Evolutionary conservation across 2,797 vertebrate genomes (phyloP).

Genomic region (Sandelia bainsii): DNA sequence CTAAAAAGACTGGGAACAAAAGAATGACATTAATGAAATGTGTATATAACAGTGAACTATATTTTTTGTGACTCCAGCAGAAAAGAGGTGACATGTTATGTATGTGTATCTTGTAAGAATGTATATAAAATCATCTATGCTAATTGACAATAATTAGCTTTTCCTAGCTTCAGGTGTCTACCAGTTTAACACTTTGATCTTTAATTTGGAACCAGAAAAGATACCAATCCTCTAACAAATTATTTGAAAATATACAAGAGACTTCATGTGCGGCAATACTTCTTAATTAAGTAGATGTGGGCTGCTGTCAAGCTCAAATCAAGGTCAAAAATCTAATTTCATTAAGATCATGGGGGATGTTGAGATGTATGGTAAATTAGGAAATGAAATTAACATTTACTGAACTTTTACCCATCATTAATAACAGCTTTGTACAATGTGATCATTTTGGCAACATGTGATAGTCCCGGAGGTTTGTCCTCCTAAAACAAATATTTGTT

Average conservation of each 20-base stretch:
- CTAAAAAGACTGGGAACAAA: background rate
- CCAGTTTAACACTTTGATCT: background rate
- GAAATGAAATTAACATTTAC: slow-evolving; percentile 64
- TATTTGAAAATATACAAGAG: background rate
- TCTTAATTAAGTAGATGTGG: slow-evolving; percentile 58
- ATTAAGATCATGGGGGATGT: slow-evolving; percentile 28
- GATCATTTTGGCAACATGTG: slow-evolving; percentile 45
- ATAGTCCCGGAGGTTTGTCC: slow-evolving; percentile 23
- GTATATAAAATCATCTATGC: background rate
- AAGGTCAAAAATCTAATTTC: slow-evolving; percentile 46
- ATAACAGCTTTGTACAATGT: slow-evolving; percentile 38
- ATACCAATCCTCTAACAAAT: background rate
- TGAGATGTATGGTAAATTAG: slow-evolving; percentile 41
- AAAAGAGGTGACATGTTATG: background rate
- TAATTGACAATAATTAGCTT: too few relatives aligned
- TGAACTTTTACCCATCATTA: slow-evolving; percentile 29
- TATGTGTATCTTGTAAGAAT: background rate
- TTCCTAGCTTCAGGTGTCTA: background rate
- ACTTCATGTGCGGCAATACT: background rate
- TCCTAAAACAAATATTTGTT: slow-evolving; percentile 33
- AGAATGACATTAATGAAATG: background rate
- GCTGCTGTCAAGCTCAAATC: slow-evolving; percentile 52
- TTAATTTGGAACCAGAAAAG: background rate
- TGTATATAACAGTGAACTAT: background rate
- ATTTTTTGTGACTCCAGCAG: background rate